These are phyloP conservation scores for Bubalus kerabau DNA, from an alignment of 2,113 vertebrate species.

Conservation along the genomic window DNA sequence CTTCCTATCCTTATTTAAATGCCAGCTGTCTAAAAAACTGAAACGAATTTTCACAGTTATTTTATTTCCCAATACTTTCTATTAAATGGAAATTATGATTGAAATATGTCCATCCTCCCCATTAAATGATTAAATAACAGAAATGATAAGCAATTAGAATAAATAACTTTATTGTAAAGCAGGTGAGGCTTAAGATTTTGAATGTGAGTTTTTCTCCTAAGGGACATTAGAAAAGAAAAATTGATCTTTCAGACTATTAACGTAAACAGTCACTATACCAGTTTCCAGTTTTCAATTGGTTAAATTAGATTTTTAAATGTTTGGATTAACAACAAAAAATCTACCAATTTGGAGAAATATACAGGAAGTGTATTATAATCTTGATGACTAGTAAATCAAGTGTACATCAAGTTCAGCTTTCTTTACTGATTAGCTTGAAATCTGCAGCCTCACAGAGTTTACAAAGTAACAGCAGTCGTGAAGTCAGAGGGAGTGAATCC, in stretches of 20 bases:
- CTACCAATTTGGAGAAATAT: background rate
- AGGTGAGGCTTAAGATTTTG: conserved; percentile 30
- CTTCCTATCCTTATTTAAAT: conserved; percentile 42
- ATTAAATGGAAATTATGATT: conserved; percentile 32
- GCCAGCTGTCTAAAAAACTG: background rate
- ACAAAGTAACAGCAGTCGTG: background rate
- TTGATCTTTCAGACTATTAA: conserved; percentile 55
- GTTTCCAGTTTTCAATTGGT: conserved; percentile 50
- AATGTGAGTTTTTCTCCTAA: conserved; percentile 50
- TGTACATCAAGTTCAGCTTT: background rate
- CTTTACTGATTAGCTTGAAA: background rate
- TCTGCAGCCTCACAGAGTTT: background rate
- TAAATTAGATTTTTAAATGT: conserved; percentile 24
- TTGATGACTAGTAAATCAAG: conserved; percentile 11
- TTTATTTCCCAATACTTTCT: conserved; percentile 30
- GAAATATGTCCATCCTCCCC: background rate
- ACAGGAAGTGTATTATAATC: background rate
- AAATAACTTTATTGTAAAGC: conserved; percentile 27
- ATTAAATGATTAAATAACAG: conserved; percentile 10
- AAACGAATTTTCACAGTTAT: conserved; percentile 8
- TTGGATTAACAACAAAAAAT: conserved; percentile 7
- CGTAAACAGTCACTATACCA: conserved; percentile 12
- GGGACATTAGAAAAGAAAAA: conserved; percentile 56
- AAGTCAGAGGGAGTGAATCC: background rate
- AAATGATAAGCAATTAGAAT: conserved; percentile 30